Percentiles rank a stretch among this genome's conserved stretches.
Evolutionary conservation across 2,797 vertebrate species (phyloP).

Genomic region (Anguilla megastoma): DNA sequence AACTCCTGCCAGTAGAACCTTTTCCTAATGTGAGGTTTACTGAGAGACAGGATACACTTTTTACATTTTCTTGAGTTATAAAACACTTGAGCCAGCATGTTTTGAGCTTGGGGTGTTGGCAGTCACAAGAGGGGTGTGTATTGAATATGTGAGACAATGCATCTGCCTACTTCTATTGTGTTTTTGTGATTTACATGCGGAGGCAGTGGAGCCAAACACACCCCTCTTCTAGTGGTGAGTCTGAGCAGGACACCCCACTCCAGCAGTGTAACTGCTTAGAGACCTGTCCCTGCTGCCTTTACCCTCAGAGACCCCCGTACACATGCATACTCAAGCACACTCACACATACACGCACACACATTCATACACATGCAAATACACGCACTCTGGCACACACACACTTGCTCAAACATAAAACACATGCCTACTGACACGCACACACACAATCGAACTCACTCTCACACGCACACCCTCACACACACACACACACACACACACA

Average conservation of each 20-base stretch:
- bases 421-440: background rate
- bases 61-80: background rate
- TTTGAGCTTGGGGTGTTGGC: background rate
- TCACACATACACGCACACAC: background rate
- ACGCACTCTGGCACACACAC: background rate
- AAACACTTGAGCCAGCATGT: slow-evolving; percentile 8
- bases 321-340: background rate
- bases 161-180: background rate
- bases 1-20: background rate
- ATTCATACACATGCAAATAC: background rate
- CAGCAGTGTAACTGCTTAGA: background rate
- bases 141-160: background rate
- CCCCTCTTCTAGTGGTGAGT: background rate
- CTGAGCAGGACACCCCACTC: background rate
- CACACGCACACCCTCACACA: background rate
- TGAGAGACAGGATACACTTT: background rate
- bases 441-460: background rate
- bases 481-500: slow-evolving; percentile 1
- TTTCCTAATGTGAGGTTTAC: background rate
- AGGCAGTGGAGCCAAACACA: background rate
- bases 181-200: background rate
- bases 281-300: background rate
- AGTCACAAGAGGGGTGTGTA: background rate
- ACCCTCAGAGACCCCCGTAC: background rate
- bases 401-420: background rate